A percentile compares a stretch with the other conserved stretches of the same genome.
Conservation (phyloP, 2,797 vertebrate species). For the Paedocypris micromegethes region DNA sequence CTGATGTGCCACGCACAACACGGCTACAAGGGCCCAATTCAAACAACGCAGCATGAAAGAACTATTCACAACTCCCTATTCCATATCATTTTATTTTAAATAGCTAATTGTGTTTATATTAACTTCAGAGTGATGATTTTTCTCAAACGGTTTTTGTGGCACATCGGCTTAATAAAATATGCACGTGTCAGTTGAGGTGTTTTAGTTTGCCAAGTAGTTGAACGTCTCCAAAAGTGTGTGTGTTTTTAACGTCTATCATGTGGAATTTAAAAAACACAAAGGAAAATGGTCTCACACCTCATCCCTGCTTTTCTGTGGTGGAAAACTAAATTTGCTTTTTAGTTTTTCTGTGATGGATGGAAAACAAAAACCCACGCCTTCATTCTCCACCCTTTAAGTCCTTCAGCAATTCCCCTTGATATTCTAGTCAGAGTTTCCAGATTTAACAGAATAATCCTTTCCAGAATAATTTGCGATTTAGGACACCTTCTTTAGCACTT, state of each 20-base stretch:
- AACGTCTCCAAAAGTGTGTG: background rate
- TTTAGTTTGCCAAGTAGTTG: conserved; percentile 1
- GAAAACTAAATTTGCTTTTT: conserved; percentile 34
- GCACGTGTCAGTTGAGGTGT: background rate
- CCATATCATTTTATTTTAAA: background rate
- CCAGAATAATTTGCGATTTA: conserved; percentile 37
- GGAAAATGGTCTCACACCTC: conserved; percentile 17
- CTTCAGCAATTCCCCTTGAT: conserved; percentile 42
- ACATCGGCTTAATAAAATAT: background rate
- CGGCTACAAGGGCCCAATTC: conserved; percentile 23
- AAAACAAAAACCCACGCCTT: conserved; percentile 41
- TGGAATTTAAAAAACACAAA: conserved; percentile 30
- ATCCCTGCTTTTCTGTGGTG: conserved; percentile 28
- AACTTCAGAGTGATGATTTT: conserved; percentile 1
- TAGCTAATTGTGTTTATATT: conserved; percentile 1
- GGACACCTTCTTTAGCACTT: conserved; percentile 37
- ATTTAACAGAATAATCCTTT: conserved; percentile 47
- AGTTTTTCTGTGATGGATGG: conserved; percentile 45
- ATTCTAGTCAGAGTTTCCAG: conserved; percentile 50
- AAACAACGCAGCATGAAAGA: conserved; percentile 12
- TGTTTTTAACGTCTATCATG: conserved; percentile 16
- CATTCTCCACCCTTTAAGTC: conserved; percentile 39
- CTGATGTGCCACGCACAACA: conserved; percentile 31
- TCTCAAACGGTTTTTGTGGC: background rate
- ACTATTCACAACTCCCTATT: background rate